These are phyloP conservation scores for Leucania comma DNA, from an alignment of 2,888 invertebrate species.

Conservation along the genomic window DNA sequence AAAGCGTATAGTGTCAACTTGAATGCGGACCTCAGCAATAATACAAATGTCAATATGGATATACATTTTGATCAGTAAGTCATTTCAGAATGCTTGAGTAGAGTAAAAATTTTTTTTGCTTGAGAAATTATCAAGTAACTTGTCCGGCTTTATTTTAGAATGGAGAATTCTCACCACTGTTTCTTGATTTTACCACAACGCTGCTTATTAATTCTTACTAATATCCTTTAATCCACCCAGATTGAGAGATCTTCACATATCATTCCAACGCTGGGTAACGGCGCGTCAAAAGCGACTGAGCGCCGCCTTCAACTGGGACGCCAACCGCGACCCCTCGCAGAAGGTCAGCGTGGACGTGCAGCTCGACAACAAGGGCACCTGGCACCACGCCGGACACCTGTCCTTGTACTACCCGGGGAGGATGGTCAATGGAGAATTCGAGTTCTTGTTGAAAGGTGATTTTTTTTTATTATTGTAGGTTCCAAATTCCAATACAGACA, in stretches of 20 bases:
- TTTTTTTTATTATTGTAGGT: neutral
- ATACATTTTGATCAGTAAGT: conserved; percentile 95
- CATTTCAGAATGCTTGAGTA: too few relatives aligned
- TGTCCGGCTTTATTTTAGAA: too few relatives aligned
- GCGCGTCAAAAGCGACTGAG: conserved; percentile 92
- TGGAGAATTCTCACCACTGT: too few relatives aligned
- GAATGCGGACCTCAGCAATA: conserved; percentile 92
- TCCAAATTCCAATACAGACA: neutral
- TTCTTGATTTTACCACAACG: too few relatives aligned
- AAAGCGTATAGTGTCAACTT: conserved; percentile 93
- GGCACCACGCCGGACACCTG: conserved; percentile 92
- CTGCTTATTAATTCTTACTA: too few relatives aligned
- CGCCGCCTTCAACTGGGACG: conserved; percentile 96
- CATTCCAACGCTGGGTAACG: conserved; percentile 91
- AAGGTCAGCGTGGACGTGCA: conserved; percentile 92
- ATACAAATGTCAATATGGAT: conserved; percentile 92
- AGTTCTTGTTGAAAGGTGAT: conserved; percentile 87
- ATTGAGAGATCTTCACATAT: conserved; percentile 94
- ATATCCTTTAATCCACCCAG: conserved; percentile 86
- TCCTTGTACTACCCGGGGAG: conserved; percentile 94
- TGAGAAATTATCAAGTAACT: too few relatives aligned
- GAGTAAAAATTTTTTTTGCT: too few relatives aligned
- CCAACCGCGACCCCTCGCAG: conserved; percentile 95
- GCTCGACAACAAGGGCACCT: conserved; percentile 90
- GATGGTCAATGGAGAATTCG: conserved; percentile 92